Evolutionary conservation across 2,113 vertebrate genomes (phyloP), one percentile per base, ranked within the genome.

Genomic region (Plectropomus leopardus): DNA sequence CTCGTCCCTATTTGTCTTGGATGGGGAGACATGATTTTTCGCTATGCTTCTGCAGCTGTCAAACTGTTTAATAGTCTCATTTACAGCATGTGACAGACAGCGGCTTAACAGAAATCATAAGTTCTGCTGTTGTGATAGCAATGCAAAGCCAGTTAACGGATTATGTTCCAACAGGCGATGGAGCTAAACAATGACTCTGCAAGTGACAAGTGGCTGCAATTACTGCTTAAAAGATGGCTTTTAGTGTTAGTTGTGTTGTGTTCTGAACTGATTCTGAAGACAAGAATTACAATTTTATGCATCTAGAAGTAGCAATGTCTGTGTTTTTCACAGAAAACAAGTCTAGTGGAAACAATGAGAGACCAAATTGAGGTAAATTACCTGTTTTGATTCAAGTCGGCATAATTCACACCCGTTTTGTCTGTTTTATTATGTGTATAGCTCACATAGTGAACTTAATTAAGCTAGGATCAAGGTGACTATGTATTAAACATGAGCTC

Each of bases 141-240:
- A 77, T 53, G 75, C 81, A 86, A 86, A 91, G 80, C 85, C 83
- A 84, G 80, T 88, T 85, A 87, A 80, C 73, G 86, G 86, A 84
- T 91, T 82, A 90, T 1, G 59, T 60, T 85, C 28, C 63, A 83
- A 82, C 82, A 87, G 78, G 61, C 54, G 21, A 60, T 4, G 34
- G 40, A 30, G 70, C 64, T 42, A 34, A 79, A 87, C 67, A 69
- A 65, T 45, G 36, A 34, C 61, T 55, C 45, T 14, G 17, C 44
- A 19, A 79, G 67, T 57, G 72, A 84, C 65, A 64, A 60, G 59
- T 32, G 64, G 73, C 58, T 36, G 63, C 11, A 70, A 45, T n/a
- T 32, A 32, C 55, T 47, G 60, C 54, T 32, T 23, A 40, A 34
- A 72, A 53, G 23, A 17, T 44, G 59, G 17, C 59, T 74, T n/a